A percentile compares a stretch with the other conserved stretches of the same genome.
Conservation (phyloP, 1,140 invertebrate species). For the Diorhabda elongata region DNA sequence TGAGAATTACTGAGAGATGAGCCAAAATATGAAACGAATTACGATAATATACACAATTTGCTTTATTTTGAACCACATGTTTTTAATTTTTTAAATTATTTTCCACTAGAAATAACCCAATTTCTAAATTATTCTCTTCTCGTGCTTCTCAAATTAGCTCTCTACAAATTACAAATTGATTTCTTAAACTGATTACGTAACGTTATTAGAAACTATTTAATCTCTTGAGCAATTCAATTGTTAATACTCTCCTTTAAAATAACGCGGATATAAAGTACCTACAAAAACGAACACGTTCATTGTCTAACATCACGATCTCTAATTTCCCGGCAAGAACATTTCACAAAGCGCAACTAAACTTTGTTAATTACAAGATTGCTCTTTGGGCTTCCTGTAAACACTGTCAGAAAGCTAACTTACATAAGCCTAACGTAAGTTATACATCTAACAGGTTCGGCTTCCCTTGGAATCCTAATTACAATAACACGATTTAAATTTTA, state of each 20-base stretch:
- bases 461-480: background rate
- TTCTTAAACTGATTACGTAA: too few relatives aligned
- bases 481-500: background rate
- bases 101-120: too few relatives aligned
- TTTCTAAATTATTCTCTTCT: too few relatives aligned
- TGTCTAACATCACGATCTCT: slow-evolving; percentile 1
- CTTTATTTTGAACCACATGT: too few relatives aligned
- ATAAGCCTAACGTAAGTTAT: slow-evolving; percentile 2
- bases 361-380: background rate
- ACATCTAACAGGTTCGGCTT: background rate
- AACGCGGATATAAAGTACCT: background rate
- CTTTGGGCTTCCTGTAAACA: slow-evolving; percentile 1
- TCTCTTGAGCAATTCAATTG: too few relatives aligned
- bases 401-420: background rate
- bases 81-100: too few relatives aligned
- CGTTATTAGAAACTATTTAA: too few relatives aligned
- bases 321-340: slow-evolving; percentile 1
- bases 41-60: too few relatives aligned
- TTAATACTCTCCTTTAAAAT: background rate
- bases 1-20: too few relatives aligned
- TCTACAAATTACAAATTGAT: too few relatives aligned
- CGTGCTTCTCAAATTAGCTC: too few relatives aligned
- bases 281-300: slow-evolving; percentile 2
- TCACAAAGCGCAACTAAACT: slow-evolving; percentile 1
- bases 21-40: too few relatives aligned